These are phyloP conservation scores for Odontamblyopus lacepedii DNA, from an alignment of 2,797 vertebrate genomes.

Conservation along the genomic window DNA sequence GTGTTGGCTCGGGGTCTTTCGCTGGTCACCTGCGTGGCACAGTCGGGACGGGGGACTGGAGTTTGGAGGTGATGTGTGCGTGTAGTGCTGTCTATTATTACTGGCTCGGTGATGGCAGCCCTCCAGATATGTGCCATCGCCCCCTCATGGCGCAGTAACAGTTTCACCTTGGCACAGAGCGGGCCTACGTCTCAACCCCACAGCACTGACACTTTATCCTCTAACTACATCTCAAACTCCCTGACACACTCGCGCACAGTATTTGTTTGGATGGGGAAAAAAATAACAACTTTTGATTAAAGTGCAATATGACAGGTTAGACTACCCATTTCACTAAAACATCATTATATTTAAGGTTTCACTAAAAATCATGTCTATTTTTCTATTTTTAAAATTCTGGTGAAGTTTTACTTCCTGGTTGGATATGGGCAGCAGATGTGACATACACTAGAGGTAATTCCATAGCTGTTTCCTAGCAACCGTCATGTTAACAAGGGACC, in stretches of 20 bases:
- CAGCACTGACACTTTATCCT: constrained; percentile 32
- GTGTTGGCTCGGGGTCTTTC: constrained; percentile 54
- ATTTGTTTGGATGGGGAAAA: constrained; percentile 7
- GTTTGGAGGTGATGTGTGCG: constrained; percentile 42
- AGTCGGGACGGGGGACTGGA: constrained; percentile 54
- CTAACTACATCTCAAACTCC: constrained; percentile 22
- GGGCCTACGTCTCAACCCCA: constrained; percentile 19
- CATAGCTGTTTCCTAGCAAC: too few species aligned
- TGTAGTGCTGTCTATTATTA: constrained; percentile 55
- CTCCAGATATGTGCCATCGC: constrained; percentile 48
- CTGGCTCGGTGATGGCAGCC: constrained; percentile 24
- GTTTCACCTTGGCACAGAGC: constrained; percentile 30
- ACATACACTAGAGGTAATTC: too few species aligned
- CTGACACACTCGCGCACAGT: neutral
- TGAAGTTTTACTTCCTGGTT: too few species aligned
- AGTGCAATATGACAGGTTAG: too few species aligned
- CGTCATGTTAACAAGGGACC: too few species aligned
- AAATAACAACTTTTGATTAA: constrained; percentile 2
- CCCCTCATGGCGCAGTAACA: constrained; percentile 16
- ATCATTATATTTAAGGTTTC: too few species aligned
- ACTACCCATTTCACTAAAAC: too few species aligned
- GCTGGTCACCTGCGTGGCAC: constrained; percentile 57
- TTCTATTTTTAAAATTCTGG: too few species aligned
- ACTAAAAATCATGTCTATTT: too few species aligned
- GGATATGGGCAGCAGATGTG: too few species aligned